These are phyloP conservation scores for Brachionus rubens DNA, from an alignment of 1,140 invertebrate species.

Conservation along the genomic window DNA sequence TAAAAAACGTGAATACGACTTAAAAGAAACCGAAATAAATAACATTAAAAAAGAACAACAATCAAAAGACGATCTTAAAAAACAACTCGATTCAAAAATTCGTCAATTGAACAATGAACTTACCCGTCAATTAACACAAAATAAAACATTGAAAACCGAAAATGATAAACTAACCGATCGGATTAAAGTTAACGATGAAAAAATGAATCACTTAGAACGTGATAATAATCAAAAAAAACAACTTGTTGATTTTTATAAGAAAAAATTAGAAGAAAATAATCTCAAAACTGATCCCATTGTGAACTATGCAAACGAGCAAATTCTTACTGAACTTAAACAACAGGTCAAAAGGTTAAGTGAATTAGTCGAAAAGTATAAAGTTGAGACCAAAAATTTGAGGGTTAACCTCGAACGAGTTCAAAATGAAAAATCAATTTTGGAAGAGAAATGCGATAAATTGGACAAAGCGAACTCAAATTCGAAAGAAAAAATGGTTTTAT, in stretches of 20 bases:
- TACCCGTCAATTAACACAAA: not conserved
- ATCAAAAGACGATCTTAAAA: not conserved
- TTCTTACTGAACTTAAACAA: not conserved
- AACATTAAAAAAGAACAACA: not conserved
- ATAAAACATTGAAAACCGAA: not conserved
- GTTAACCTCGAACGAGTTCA: not conserved
- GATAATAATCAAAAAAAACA: constrained; percentile 19
- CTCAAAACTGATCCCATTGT: not conserved
- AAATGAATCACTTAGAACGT: constrained; percentile 2
- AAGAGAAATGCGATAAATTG: not conserved
- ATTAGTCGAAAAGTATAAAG: not conserved
- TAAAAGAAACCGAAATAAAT: not conserved
- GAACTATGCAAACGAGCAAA: not conserved
- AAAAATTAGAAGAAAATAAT: constrained; percentile 15
- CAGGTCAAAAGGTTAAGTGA: not conserved
- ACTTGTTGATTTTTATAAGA: constrained; percentile 21
- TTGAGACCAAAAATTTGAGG: not conserved
- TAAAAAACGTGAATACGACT: not conserved
- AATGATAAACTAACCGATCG: not conserved
- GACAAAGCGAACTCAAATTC: not conserved
- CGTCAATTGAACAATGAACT: not conserved
- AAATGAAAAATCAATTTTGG: not conserved
- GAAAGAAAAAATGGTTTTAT: not conserved
- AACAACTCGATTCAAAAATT: not conserved
- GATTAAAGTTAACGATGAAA: constrained; percentile 11